Base-by-base conservation (phyloP, 2,113 vertebrate species). In the Prunella himalayana region DNA sequence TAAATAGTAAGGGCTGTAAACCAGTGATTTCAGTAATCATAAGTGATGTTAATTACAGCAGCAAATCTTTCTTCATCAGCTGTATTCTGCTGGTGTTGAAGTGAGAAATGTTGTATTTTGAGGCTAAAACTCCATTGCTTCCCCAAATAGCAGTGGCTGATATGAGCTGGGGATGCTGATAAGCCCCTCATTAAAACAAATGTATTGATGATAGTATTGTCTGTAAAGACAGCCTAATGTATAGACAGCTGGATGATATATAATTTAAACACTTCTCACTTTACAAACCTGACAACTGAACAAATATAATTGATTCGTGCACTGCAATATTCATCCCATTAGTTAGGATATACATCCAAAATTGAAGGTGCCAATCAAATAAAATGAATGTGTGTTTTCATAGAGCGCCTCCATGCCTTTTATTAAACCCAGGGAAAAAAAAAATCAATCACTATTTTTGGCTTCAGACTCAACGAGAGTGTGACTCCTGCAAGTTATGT, bases 291-390 rank as follows among this genome's bases (percentile, higher is more conserved):
- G 96, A 97, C 94, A 97, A 90, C 47, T 68, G 81, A 95, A 97
- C 84, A 98, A 94, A 95, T 69, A 42, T 90, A 97, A 98, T 90
- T 97, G 95, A 98, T 96, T 96, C 68, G 56, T 95, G 53, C 80
- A 77, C 66, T 88, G 73, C 82, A 96, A 96, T 97, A 97, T 95
- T 96, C 92, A 87, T 97, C 88, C 83, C 94, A 96, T 97, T 97
- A 98, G 85, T 86, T 73, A 65, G 89, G 91, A 91, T 96, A 92
- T 92, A 88, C 81, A 95, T 81, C 66, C 63, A 83, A 87, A 98
- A 98, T 96, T 95, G 96, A 86, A 96, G 91, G 66, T 97, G 97
- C 97, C 97, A 97, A 95, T 98, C 98, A 98, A 85, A 95, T 33
- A 11, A 96, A 97, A 97, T 78, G 71, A 97, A 97, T 95, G 70